Evolutionary conservation across 2,888 invertebrate species (phyloP), one percentile per base, ranked within the genome.

Genomic region (Seira ritae): DNA sequence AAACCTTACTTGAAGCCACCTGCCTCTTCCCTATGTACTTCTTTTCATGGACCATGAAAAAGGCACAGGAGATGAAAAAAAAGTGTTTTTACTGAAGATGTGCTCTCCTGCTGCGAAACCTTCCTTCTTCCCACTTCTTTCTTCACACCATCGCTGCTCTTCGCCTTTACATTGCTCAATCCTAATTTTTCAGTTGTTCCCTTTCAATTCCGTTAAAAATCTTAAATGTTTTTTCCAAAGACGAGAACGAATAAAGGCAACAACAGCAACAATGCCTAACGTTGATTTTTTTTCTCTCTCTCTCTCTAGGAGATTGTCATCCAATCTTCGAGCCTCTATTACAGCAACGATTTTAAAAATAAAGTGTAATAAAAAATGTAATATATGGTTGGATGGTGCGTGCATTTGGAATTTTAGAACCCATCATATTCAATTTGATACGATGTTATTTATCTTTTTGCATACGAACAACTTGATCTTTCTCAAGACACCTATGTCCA

Each of bases 41-140:
- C 50, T 50, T 69, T 10, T 65, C 20, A 31, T 2, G 24, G 23
- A 37, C 55, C 8, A 31, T 67, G 42, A 50, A 71, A 65, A 68
- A 46, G n/a, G 67, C 17, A 55, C n/a, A 31, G 31, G 31, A 31
- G 31, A 31, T 31, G 31, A 8, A 4, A 31, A 31, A 62, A 66
- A 66, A 70, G 55, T 70, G 60, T 50, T 69, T 75, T 76, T 62
- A 71, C 71, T 80, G 22, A 76, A 81, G 81, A 17, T 20, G 6
- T 37, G 76, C 76, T 74, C 84, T 37, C 84, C 80, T 74, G 84
- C 84, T 84, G 84, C 42, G 80, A 73, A 80, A 84, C 80, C 80
- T 77, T 84, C 74, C 75, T 80, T 76, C 75, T 75, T 80, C 80
- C 80, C 76, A 76, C 76, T 84, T 84, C 71, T 68, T 80, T 69